These are phyloP conservation scores for Pteruthius melanotis DNA, from an alignment of 2,113 vertebrate genomes.

Conservation along the genomic window DNA sequence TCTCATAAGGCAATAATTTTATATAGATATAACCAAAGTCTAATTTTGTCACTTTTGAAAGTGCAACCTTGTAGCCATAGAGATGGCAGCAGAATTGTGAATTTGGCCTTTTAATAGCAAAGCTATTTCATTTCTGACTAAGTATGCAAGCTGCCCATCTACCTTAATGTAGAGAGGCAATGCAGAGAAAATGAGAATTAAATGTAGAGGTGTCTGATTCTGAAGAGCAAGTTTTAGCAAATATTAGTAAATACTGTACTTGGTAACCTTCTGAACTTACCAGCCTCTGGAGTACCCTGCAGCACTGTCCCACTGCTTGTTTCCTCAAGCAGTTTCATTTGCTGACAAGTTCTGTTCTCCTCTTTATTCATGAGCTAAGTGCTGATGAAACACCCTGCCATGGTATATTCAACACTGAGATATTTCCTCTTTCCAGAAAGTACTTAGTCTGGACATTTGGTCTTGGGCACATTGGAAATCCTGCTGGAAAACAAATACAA, in stretches of 20 bases:
- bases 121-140: not conserved
- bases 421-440: not conserved
- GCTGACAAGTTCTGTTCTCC: not conserved
- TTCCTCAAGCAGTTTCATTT: not conserved
- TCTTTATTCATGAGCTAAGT: not conserved
- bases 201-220: not conserved
- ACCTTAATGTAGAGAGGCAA: not conserved
- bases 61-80: not conserved
- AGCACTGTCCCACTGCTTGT: not conserved
- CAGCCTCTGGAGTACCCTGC: not conserved
- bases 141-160: not conserved
- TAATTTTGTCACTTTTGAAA: not conserved
- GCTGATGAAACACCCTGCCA: not conserved
- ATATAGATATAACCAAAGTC: not conserved
- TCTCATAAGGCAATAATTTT: not conserved
- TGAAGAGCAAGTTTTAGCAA: not conserved
- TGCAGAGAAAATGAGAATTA: not conserved
- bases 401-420: not conserved
- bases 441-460: not conserved
- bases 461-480: not conserved
- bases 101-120: constrained; percentile 1
- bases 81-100: not conserved
- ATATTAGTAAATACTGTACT: not conserved
- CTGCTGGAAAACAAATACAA: not conserved
- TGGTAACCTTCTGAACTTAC: not conserved